These are phyloP conservation scores for Lucilia cuprina DNA, from an alignment of 1,140 invertebrate species.

Conservation along the genomic window DNA sequence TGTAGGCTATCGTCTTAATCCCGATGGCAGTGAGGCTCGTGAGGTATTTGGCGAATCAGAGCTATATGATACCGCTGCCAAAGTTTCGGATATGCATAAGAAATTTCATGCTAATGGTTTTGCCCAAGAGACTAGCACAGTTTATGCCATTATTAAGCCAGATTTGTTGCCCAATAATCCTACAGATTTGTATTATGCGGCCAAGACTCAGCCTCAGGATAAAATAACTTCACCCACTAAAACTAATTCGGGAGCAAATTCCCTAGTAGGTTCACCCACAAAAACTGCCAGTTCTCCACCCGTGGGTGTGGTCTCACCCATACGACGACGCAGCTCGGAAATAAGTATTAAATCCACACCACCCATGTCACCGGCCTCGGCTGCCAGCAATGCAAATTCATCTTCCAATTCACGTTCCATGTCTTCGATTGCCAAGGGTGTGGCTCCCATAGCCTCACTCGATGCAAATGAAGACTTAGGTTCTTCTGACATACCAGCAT, in stretches of 20 bases:
- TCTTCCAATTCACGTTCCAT: conserved; percentile 36
- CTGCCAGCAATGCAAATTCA: conserved; percentile 37
- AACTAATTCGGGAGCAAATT: conserved; percentile 39
- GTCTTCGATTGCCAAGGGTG: conserved; percentile 46
- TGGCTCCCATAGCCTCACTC: conserved; percentile 56
- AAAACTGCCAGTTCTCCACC: conserved; percentile 53
- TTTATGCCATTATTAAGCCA: conserved; percentile 60
- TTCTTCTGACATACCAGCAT: conserved; percentile 43
- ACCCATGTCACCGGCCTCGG: conserved; percentile 50
- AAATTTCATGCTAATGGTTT: conserved; percentile 60
- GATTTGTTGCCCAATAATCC: conserved; percentile 42
- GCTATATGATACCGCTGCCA: conserved; percentile 55
- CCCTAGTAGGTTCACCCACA: conserved; percentile 45
- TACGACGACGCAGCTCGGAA: conserved; percentile 49
- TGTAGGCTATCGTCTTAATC: conserved; percentile 61
- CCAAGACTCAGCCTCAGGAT: not conserved
- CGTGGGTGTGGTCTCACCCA: conserved; percentile 56
- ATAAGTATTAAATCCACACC: conserved; percentile 52
- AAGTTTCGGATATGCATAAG: conserved; percentile 54
- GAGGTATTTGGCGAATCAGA: conserved; percentile 58
- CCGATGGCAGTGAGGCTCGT: conserved; percentile 58
- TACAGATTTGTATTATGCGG: conserved; percentile 30
- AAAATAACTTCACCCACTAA: conserved; percentile 27
- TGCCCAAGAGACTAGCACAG: conserved; percentile 53
- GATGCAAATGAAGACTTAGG: conserved; percentile 40